Evolutionary conservation across 2,113 vertebrate genomes (phyloP).

Genomic region (Semnornis frantzii): DNA sequence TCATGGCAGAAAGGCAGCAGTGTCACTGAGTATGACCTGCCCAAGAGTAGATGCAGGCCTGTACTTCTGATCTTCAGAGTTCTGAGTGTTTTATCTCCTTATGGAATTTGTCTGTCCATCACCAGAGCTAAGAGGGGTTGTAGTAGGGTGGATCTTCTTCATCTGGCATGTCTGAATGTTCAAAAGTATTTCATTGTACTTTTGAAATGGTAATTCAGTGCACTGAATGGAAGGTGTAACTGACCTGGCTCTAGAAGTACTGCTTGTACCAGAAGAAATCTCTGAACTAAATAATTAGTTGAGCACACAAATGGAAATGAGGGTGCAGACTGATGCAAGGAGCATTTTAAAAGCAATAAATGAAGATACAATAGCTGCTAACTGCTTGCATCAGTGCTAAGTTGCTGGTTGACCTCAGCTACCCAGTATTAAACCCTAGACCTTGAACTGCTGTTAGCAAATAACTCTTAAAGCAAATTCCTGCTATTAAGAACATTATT

Average conservation of each 20-base stretch:
- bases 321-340: not conserved
- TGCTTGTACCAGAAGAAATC: not conserved
- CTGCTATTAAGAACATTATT: not conserved
- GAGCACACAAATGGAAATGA: not conserved
- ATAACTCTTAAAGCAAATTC: not conserved
- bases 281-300: not conserved
- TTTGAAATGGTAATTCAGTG: not conserved
- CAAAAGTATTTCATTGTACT: not conserved
- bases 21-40: not conserved
- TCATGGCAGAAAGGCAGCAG: not conserved
- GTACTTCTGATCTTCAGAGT: not conserved
- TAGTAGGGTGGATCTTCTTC: not conserved
- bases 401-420: not conserved
- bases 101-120: accelerated
- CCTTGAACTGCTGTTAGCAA: not conserved
- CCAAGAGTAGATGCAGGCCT: not conserved
- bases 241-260: not conserved
- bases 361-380: not conserved
- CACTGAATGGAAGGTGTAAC: not conserved
- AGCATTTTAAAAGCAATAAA: not conserved
- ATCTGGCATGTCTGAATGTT: not conserved
- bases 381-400: not conserved
- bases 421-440: not conserved
- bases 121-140: not conserved
- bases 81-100: not conserved